These are phyloP conservation scores for Rhipidura dahli DNA, from an alignment of 2,113 vertebrate species.

Conservation along the genomic window DNA sequence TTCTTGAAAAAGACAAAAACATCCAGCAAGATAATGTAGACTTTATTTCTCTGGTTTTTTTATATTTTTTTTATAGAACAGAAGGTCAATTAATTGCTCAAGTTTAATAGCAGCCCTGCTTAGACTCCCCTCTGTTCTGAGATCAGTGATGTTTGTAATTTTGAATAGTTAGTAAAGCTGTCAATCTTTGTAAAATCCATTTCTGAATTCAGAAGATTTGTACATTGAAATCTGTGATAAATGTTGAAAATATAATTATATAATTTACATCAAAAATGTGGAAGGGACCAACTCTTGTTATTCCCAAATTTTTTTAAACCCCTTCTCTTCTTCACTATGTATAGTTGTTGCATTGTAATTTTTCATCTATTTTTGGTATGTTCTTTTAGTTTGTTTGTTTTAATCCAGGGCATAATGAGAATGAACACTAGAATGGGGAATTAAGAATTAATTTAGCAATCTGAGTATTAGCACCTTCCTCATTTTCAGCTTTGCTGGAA, in stretches of 20 bases:
- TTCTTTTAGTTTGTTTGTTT: background rate
- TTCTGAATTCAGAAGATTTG: background rate
- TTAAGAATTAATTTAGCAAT: background rate
- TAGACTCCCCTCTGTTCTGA: background rate
- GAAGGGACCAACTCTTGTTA: background rate
- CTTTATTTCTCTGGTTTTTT: background rate
- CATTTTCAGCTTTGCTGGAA: background rate
- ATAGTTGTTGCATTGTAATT: background rate
- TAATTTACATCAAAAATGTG: background rate
- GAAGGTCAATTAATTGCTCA: constrained; percentile 17
- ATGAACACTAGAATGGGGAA: background rate
- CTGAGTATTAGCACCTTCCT: background rate
- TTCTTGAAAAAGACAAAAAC: background rate
- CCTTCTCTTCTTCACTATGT: background rate
- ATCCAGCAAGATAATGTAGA: background rate
- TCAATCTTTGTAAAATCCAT: background rate
- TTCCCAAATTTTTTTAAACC: background rate
- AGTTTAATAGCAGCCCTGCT: background rate
- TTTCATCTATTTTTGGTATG: background rate
- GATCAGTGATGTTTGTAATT: background rate
- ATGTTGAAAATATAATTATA: background rate
- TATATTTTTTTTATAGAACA: background rate
- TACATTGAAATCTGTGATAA: background rate
- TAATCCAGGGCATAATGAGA: background rate
- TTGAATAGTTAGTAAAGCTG: background rate